Percentiles rank a stretch among this genome's conserved stretches.
phyloP scores from a whole-genome alignment of 2,797 vertebrate genomes.

The Anguilla anguilla region DNA sequence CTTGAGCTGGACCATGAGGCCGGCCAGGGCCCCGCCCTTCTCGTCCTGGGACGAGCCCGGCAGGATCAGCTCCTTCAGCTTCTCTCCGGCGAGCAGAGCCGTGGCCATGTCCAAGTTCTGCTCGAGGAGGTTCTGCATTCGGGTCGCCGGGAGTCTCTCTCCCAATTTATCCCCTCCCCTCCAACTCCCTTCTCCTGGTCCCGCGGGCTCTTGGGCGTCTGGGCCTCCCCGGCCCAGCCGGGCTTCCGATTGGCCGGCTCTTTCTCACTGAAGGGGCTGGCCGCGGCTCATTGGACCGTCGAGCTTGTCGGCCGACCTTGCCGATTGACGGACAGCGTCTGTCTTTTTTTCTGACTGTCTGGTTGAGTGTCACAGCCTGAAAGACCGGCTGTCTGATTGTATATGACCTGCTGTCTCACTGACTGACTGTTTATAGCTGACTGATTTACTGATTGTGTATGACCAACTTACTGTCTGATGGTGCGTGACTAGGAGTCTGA shows the following conservation, averaged over 20 bases:
- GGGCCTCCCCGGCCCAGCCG: slow-evolving; percentile 41
- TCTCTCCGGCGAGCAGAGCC: slow-evolving; percentile 95
- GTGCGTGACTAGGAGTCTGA: background rate
- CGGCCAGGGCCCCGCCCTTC: slow-evolving; percentile 84
- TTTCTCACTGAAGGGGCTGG: slow-evolving; percentile 25
- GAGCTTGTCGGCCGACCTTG: slow-evolving; percentile 3
- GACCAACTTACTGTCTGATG: background rate
- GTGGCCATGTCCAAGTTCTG: slow-evolving; percentile 99
- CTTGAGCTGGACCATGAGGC: slow-evolving; percentile 94
- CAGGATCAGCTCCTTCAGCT: slow-evolving; percentile 96
- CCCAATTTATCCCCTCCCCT: slow-evolving; percentile 34
- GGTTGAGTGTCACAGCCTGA: background rate
- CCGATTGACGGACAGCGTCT: slow-evolving; percentile 14
- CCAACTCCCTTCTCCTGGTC: slow-evolving; percentile 35
- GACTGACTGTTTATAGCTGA: background rate
- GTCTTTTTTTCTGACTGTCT: background rate
- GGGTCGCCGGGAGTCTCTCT: slow-evolving; percentile 51
- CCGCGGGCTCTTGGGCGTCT: slow-evolving; percentile 24
- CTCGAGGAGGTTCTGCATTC: slow-evolving; percentile 98
- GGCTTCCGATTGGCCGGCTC: slow-evolving; percentile 23
- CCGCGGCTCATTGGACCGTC: slow-evolving; percentile 31
- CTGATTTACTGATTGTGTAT: background rate
- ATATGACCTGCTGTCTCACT: background rate
- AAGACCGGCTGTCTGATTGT: background rate
- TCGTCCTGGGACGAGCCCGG: slow-evolving; percentile 94